Evolutionary conservation across 2,113 vertebrate species (phyloP).

Genomic region (Sinocyclocheilus anshuiensis): DNA sequence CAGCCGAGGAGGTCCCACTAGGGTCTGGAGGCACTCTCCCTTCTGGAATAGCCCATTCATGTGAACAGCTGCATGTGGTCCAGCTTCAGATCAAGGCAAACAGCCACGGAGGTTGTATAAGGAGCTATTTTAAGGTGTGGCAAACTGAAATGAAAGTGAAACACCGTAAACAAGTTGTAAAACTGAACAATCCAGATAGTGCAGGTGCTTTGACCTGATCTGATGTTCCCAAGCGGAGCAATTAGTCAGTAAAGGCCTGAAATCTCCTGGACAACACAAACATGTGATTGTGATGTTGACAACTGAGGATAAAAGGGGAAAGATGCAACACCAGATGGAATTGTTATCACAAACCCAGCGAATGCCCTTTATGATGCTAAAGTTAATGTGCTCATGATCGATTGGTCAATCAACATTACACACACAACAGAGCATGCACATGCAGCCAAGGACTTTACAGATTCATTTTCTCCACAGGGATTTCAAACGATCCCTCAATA

Average conservation of each 20-base stretch:
- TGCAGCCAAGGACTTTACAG: not conserved
- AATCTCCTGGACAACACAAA: slow-evolving; percentile 18
- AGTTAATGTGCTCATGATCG: not conserved
- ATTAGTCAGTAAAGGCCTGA: not conserved
- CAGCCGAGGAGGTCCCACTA: not conserved
- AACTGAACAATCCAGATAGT: not conserved
- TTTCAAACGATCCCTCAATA: not conserved
- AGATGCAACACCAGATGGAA: slow-evolving; percentile 27
- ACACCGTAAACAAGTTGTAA: not conserved
- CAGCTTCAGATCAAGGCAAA: not conserved
- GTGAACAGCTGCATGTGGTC: slow-evolving; percentile 46
- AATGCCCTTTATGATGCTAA: not conserved
- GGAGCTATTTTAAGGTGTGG: not conserved
- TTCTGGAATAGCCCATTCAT: not conserved
- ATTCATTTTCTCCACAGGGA: not conserved
- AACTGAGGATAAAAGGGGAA: not conserved
- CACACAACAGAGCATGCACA: too few species aligned
- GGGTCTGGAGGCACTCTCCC: not conserved
- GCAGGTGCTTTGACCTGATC: not conserved
- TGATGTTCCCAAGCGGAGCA: not conserved
- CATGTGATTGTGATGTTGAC: slow-evolving; percentile 7
- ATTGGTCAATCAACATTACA: slow-evolving; percentile 3
- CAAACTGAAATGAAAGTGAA: slow-evolving; percentile 14
- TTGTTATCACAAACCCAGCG: slow-evolving; percentile 27
- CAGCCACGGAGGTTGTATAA: not conserved